Evolutionary conservation across 1,140 invertebrate species (phyloP), one percentile per base, ranked within the genome.

Genomic region (Orchesella cincta): DNA sequence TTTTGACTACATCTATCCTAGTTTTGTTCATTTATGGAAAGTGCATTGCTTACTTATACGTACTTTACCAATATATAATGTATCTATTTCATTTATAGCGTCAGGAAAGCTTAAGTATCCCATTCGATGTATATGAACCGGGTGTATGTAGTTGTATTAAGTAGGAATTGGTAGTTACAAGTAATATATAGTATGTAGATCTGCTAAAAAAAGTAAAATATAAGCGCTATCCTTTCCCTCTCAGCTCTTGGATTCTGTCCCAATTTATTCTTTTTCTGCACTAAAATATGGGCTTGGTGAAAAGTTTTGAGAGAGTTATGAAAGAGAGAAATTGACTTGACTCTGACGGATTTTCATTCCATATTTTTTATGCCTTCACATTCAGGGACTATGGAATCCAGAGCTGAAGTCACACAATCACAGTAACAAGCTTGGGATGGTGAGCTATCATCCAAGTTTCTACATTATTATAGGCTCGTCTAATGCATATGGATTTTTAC

Each of bases 301-400:
- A 57, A 57, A 57, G 52, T 57, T 57, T 57, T 57, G 52, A 57
- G 52, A 57, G 52, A 57, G 52, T 57, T 57, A 57, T 57, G 52
- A 57, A 57, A 23, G 23, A 57, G 52, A 57, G 52, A 57, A 57
- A 57, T 57, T 57, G 52, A 57, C 52, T 57, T 57, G 52, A 57
- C 52, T 57, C 52, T 57, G 52, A 57, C 52, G 52, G 52, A 57
- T 46, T 57, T 57, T 57, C 52, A 26, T 57, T 57, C 23, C 52
- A 57, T 57, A 57, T 57, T 57, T 57, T n/a, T 57, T 57, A 57
- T 3, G 52, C 52, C 23, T 57, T 57, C 52, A 57, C 3, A 57
- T 57, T 57, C 23, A 18, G 8, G 23, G 3, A 57, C 3, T 3
- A 57, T 12, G 20, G 20, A 46, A 46, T 8, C 8, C 39, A 14